A percentile compares a stretch with the other conserved stretches of the same genome.
These are phyloP conservation scores for Aphaenogaster rudis DNA, from an alignment of 1,140 invertebrate genomes.

Conservation along the genomic window DNA sequence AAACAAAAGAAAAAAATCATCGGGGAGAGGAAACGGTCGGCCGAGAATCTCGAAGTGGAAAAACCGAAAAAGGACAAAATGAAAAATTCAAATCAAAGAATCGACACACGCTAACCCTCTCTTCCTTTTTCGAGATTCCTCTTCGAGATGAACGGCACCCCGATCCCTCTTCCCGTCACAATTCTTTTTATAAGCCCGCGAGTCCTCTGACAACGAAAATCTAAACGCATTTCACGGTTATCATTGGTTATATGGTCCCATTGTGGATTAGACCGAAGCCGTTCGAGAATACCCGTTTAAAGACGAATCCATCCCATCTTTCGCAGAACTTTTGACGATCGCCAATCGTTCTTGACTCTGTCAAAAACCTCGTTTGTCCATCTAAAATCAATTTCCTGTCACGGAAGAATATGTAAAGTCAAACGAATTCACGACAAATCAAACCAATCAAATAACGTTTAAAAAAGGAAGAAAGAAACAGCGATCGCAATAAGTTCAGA, in stretches of 20 bases:
- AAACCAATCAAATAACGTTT: neutral
- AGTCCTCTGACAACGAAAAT: conserved; percentile 66
- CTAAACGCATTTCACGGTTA: conserved; percentile 72
- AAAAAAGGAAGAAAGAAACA: neutral
- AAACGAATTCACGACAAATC: conserved; percentile 10
- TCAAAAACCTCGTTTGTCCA: conserved; percentile 10
- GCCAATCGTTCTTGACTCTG: neutral
- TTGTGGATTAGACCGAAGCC: conserved; percentile 81
- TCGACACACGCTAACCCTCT: conserved; percentile 12
- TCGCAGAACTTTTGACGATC: neutral
- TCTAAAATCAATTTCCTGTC: conserved; percentile 18
- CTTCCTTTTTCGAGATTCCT: neutral
- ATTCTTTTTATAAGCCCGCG: conserved; percentile 72
- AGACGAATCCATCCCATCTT: conserved; percentile 20
- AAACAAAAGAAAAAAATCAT: conserved; percentile 67
- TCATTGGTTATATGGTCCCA: conserved; percentile 83
- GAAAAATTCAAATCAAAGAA: conserved; percentile 45
- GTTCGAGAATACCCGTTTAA: conserved; percentile 67
- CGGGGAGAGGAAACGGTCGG: conserved; percentile 22
- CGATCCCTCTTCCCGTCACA: conserved; percentile 34
- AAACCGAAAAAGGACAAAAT: conserved; percentile 54
- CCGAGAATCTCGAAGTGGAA: conserved; percentile 17
- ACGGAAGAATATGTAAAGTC: conserved; percentile 1
- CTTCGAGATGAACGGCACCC: conserved; percentile 24
- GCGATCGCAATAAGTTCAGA: neutral